Evolutionary conservation across 2,797 vertebrate species (phyloP).

Genomic region (Siniperca obscura): DNA sequence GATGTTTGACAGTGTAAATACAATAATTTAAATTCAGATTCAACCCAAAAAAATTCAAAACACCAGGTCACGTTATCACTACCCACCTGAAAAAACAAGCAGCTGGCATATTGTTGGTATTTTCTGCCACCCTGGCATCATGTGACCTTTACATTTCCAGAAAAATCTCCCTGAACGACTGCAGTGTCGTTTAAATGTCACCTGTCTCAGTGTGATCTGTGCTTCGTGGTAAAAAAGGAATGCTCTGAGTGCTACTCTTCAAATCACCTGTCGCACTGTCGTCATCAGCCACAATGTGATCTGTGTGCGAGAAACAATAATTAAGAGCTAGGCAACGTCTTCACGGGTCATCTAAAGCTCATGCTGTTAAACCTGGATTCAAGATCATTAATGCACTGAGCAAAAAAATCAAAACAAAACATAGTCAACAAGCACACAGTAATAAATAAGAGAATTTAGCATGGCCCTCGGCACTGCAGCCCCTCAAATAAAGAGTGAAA

Average conservation of each 20-base stretch:
- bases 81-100: neutral
- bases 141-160: constrained; percentile 69
- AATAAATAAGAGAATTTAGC: constrained; percentile 33
- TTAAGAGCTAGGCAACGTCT: constrained; percentile 46
- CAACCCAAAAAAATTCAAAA: neutral
- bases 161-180: constrained; percentile 44
- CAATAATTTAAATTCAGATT: neutral
- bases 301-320: constrained; percentile 26
- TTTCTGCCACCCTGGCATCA: constrained; percentile 44
- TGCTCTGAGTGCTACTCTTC: constrained; percentile 37
- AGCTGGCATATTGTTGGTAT: constrained; percentile 47
- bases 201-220: constrained; percentile 53
- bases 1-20: neutral
- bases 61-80: neutral
- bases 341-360: constrained; percentile 14
- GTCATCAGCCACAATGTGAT: constrained; percentile 35
- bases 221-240: constrained; percentile 55
- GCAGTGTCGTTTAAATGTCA: constrained; percentile 73
- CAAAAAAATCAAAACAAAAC: neutral
- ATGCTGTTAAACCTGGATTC: constrained; percentile 15
- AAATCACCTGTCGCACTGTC: constrained; percentile 68
- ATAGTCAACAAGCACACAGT: constrained; percentile 25
- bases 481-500: constrained; percentile 23
- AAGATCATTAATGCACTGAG: constrained; percentile 12
- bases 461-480: constrained; percentile 14